Conservation (phyloP, 2,113 vertebrate genomes). For the Sylvia atricapilla region DNA sequence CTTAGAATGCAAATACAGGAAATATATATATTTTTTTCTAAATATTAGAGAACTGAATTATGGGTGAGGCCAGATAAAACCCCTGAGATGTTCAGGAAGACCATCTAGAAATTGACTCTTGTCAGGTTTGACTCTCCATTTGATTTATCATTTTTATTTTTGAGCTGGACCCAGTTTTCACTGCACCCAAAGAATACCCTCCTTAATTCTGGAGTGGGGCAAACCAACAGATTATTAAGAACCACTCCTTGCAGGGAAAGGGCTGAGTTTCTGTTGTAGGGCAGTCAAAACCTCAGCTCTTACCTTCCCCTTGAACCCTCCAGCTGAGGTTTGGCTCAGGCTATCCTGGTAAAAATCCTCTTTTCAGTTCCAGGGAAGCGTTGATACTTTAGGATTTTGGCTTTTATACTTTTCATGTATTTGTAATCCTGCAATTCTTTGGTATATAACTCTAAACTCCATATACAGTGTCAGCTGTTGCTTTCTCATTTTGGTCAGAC, state of each 20-base stretch:
- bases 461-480: neutral
- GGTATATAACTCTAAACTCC: neutral
- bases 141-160: neutral
- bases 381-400: neutral
- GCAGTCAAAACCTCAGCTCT: neutral
- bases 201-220: neutral
- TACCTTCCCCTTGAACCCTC: rapidly evolving
- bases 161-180: neutral
- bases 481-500: neutral
- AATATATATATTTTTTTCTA: neutral
- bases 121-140: neutral
- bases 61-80: neutral
- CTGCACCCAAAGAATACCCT: neutral
- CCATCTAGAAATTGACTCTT: neutral
- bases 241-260: neutral
- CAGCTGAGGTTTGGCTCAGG: neutral
- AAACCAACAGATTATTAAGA: neutral
- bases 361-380: neutral
- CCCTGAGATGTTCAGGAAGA: rapidly evolving
- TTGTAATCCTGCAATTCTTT: neutral
- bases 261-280: rapidly evolving
- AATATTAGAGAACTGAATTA: neutral
- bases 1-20: neutral
- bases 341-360: neutral
- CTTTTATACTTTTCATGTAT: neutral